Conservation (phyloP, 2,113 vertebrate species). For the Paramormyrops kingsleyae region DNA sequence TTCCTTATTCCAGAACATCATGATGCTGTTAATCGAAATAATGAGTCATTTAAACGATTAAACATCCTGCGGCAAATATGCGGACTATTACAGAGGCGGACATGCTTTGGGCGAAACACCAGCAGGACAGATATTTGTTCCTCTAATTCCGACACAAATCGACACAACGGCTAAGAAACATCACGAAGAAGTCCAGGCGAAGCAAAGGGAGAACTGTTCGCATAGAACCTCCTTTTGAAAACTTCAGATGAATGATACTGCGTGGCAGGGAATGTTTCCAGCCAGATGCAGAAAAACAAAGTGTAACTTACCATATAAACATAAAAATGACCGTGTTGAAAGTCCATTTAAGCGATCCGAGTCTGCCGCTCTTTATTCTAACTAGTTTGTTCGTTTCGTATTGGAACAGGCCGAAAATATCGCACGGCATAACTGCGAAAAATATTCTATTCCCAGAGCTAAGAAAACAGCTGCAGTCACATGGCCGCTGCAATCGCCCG, state of each 20-base stretch:
- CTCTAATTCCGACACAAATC: background rate
- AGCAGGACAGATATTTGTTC: background rate
- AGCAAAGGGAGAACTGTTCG: background rate
- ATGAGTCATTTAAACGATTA: background rate
- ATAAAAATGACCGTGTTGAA: slow-evolving; percentile 41
- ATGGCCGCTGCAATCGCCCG: background rate
- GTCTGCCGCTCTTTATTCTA: slow-evolving; percentile 44
- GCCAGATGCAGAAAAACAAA: background rate
- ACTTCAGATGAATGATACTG: background rate
- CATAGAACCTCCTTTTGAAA: background rate
- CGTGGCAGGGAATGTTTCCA: background rate
- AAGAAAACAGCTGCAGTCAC: slow-evolving; percentile 24
- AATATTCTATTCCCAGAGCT: background rate
- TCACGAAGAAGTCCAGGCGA: background rate
- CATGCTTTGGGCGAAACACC: background rate
- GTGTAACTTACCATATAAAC: slow-evolving; percentile 58
- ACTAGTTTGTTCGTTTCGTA: slow-evolving; percentile 56
- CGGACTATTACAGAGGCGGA: background rate
- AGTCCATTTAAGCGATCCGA: slow-evolving; percentile 48
- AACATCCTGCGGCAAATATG: slow-evolving; percentile 1
- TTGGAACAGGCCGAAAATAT: slow-evolving; percentile 33
- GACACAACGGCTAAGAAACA: background rate
- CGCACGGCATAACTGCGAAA: slow-evolving; percentile 24
- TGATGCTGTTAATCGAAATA: slow-evolving; percentile 32
- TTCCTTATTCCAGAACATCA: slow-evolving; percentile 49